Percentiles rank a stretch among this genome's conserved stretches.
phyloP scores from a whole-genome alignment of 2,797 vertebrate genomes.

The Leptatherina wallacei region DNA sequence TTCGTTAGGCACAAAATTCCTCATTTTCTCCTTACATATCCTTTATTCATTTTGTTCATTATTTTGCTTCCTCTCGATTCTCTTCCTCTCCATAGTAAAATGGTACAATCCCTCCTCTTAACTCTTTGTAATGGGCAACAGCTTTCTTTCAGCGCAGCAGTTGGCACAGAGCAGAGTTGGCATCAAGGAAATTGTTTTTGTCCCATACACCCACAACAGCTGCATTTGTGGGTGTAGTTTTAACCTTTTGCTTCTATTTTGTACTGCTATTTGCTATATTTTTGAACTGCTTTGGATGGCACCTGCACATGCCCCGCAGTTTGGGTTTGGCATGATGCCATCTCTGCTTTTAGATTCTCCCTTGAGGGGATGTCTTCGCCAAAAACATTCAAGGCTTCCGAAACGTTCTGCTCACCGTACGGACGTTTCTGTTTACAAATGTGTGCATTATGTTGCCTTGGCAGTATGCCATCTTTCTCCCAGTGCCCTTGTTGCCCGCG shows the following conservation, averaged over 20 bases:
- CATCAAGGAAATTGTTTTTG: slow-evolving; percentile 44
- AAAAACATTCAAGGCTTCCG: slow-evolving; percentile 61
- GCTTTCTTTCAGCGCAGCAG: slow-evolving; percentile 44
- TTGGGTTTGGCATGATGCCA: slow-evolving; percentile 77
- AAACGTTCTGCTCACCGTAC: slow-evolving; percentile 66
- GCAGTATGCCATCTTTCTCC: slow-evolving; percentile 73
- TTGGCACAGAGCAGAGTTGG: slow-evolving; percentile 64
- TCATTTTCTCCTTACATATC: slow-evolving; percentile 44
- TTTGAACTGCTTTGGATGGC: slow-evolving; percentile 44
- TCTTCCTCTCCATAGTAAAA: slow-evolving; percentile 48
- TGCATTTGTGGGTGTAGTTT: slow-evolving; percentile 34
- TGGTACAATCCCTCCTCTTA: slow-evolving; percentile 39
- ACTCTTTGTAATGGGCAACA: slow-evolving; percentile 39
- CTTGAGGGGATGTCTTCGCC: slow-evolving; percentile 67
- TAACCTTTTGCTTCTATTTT: slow-evolving; percentile 47
- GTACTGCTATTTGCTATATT: slow-evolving; percentile 26
- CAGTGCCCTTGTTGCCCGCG: slow-evolving; percentile 51
- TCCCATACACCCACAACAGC: slow-evolving; percentile 25
- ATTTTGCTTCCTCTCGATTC: slow-evolving; percentile 42
- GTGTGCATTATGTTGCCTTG: slow-evolving; percentile 65
- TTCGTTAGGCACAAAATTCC: slow-evolving; percentile 69
- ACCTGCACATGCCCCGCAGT: slow-evolving; percentile 39
- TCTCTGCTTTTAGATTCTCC: slow-evolving; percentile 63
- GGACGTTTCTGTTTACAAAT: slow-evolving; percentile 66
- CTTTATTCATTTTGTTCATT: slow-evolving; percentile 61